Percentiles rank a stretch among this genome's conserved stretches.
Evolutionary conservation across 2,888 invertebrate genomes (phyloP).

Genomic region (Apotomis betuletana): DNA sequence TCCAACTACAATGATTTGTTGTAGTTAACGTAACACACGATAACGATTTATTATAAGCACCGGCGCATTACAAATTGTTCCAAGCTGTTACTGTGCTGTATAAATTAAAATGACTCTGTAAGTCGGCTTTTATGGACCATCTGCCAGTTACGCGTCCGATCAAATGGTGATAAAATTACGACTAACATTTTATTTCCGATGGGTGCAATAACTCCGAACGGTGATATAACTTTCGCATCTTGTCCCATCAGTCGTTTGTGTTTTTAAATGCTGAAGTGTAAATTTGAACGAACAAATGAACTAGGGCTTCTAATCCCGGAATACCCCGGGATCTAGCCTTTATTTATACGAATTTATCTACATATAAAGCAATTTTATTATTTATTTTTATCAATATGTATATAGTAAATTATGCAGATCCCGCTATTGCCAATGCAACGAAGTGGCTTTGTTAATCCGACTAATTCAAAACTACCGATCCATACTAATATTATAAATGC

Average conservation of each 20-base stretch:
- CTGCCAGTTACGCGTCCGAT: conserved; percentile 13
- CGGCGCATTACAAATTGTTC: background rate
- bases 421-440: too few species aligned
- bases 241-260: conserved; percentile 16
- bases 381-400: too few species aligned
- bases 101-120: conserved; percentile 5
- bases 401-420: too few species aligned
- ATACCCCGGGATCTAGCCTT: too few species aligned
- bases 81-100: background rate
- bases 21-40: background rate
- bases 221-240: background rate
- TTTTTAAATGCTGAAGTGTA: conserved; percentile 6
- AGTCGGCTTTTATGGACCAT: conserved; percentile 9
- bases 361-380: too few species aligned
- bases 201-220: conserved; percentile 18
- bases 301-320: too few species aligned
- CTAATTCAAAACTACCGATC: too few species aligned
- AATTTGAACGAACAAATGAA: background rate
- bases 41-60: background rate
- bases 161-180: conserved; percentile 13
- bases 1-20: background rate
- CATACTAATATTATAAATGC: too few species aligned
- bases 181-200: conserved; percentile 15
- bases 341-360: too few species aligned
- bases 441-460: too few species aligned